Conservation (phyloP, 2,888 invertebrate genomes). For the Volucella inanis region DNA sequence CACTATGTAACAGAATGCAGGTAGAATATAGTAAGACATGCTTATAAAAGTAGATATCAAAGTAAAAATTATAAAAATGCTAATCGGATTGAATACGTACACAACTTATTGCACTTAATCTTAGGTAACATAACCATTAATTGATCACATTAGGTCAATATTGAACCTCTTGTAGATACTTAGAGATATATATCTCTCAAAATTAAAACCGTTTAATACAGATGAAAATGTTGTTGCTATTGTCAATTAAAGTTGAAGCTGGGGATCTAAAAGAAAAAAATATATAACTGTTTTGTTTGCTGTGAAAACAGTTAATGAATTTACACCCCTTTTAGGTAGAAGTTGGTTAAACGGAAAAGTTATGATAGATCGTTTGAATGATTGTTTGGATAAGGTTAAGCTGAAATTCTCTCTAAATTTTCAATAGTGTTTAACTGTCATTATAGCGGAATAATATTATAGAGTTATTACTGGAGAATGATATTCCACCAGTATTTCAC, state of each 20-base stretch:
- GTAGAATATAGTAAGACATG: too few species aligned
- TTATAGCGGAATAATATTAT: background rate
- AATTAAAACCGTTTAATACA: background rate
- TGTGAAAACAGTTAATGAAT: conserved; percentile 10
- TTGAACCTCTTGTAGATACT: too few species aligned
- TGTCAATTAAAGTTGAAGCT: conserved; percentile 5
- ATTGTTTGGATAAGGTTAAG: conserved; percentile 1
- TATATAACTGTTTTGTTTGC: too few species aligned
- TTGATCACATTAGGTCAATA: too few species aligned
- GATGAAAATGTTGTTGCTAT: background rate
- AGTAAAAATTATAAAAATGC: too few species aligned
- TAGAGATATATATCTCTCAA: too few species aligned
- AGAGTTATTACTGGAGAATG: background rate
- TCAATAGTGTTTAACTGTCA: background rate
- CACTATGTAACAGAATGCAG: too few species aligned
- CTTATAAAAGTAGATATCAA: too few species aligned
- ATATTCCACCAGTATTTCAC: background rate
- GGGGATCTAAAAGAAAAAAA: background rate
- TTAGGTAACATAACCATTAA: too few species aligned
- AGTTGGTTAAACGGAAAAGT: conserved; percentile 40
- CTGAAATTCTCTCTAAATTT: conserved; percentile 1
- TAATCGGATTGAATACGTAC: too few species aligned
- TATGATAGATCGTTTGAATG: background rate
- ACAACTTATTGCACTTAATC: too few species aligned
- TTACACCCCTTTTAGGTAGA: conserved; percentile 37